Base-by-base conservation (phyloP, 1,140 invertebrate genomes). In the Bombus terrestris region DNA sequence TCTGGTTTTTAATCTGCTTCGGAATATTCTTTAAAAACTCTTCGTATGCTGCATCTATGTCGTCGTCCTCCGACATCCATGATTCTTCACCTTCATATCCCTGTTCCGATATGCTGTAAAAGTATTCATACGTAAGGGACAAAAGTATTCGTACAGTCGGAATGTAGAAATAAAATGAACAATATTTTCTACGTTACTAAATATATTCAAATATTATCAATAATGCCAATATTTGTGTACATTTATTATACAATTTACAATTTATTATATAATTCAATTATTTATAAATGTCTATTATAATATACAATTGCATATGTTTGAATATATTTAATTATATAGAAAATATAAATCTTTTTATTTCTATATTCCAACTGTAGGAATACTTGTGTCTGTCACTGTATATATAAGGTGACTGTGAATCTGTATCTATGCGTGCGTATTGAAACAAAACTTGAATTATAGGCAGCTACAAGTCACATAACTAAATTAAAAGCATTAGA, bases 1-100 rank as follows among this genome's bases (percentile, higher is more conserved):
- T 6, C 22, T 81, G 32, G 8, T 81, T 66, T 13, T 85, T 81
- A 25, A 81, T 85, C 6, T 80, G 32, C 13, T 85, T 80, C 3
- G 78, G 78, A 39, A 85, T 74, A 4, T 89, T 43, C 53, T 92
- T 93, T 37, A 95, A 92, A 78, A 95, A 95, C 74, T 95, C 94
- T 75, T 95, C 94, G 35, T 92, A 95, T 80, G 94, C 94, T 18
- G 84, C 92, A 8, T 92, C 92, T 39, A 95, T 92, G 8, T 91
- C 88, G 25, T 95, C 93, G 6, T 93, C 94, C 22, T 79, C 64
- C 1, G 82, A 78, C 22, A 37, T 12, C 76, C 66, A 85, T 39
- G 69, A 22, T 25, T 92, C 92, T 2, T 95, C 92, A 4, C 93
- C 92, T 13, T 91, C 89, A 13, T 86, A 88, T 39, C 10, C 64